Evolutionary conservation across 2,888 invertebrate species (phyloP).

Genomic region (Oxystoma pomonae): DNA sequence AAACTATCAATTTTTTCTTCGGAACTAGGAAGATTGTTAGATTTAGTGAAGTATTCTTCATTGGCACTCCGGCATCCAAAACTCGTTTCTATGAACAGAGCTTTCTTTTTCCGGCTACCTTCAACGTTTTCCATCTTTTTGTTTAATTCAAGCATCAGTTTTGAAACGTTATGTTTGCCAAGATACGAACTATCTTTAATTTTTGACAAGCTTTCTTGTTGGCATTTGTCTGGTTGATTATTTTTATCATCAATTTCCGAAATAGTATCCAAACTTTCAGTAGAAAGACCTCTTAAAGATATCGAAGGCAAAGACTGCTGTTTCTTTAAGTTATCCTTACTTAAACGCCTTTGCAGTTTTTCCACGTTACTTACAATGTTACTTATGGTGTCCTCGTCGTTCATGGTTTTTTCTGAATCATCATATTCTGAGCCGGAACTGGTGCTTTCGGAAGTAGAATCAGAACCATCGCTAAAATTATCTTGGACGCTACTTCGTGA

Average conservation of each 20-base stretch:
- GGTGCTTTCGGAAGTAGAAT: conserved; percentile 25
- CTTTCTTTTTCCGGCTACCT: not conserved
- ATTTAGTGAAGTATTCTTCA: conserved; percentile 7
- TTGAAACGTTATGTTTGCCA: not conserved
- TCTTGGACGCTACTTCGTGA: conserved; percentile 30
- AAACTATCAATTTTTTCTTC: no score
- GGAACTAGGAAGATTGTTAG: not conserved
- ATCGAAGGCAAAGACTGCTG: conserved; percentile 34
- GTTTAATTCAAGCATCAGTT: not conserved
- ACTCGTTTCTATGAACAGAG: not conserved
- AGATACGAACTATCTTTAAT: not conserved
- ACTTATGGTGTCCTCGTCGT: conserved; percentile 54
- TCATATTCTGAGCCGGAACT: conserved; percentile 42
- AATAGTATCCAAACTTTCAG: not conserved
- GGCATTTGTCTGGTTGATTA: not conserved
- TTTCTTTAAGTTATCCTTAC: conserved; percentile 28
- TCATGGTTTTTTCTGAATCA: conserved; percentile 47
- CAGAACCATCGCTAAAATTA: conserved; percentile 27
- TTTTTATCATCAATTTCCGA: conserved; percentile 6
- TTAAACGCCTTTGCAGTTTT: conserved; percentile 29
- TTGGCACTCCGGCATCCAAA: conserved; percentile 2
- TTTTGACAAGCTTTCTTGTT: not conserved
- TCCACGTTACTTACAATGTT: conserved; percentile 55
- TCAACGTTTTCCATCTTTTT: not conserved
- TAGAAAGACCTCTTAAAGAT: conserved; percentile 5